phyloP scores from a whole-genome alignment of 2,113 vertebrate genomes.

The Microcebus lehilahytsara region DNA sequence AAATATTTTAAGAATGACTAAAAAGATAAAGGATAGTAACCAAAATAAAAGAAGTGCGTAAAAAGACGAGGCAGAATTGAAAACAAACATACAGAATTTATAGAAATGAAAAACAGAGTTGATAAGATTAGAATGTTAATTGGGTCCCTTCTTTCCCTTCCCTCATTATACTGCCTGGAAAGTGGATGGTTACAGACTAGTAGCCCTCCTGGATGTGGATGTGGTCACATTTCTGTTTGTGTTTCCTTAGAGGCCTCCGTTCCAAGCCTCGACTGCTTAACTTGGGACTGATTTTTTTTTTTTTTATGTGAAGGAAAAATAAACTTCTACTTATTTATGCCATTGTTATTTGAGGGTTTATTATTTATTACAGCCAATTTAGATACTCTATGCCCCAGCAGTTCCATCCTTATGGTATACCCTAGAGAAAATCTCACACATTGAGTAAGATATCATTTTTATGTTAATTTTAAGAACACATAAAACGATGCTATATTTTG shows the following conservation, averaged over 20 bases:
- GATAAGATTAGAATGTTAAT: not conserved
- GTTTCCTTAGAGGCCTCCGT: not conserved
- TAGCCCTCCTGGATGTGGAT: not conserved
- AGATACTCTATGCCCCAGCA: not conserved
- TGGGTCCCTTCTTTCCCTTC: not conserved
- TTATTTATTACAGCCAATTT: constrained; percentile 16
- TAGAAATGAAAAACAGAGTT: not conserved
- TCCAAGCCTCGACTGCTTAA: not conserved
- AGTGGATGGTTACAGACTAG: not conserved
- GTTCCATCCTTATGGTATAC: not conserved
- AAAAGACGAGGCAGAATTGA: not conserved
- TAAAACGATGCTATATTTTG: not conserved
- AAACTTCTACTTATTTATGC: not conserved
- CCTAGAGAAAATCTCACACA: not conserved
- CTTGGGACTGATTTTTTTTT: not conserved
- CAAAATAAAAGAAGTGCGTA: not conserved
- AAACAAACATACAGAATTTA: not conserved
- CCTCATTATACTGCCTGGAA: not conserved
- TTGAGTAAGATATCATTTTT: not conserved
- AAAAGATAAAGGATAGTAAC: not conserved
- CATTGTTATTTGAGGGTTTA: not conserved
- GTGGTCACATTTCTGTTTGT: not conserved
- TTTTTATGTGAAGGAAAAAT: not conserved
- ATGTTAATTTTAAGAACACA: constrained; percentile 24
- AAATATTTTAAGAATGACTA: not conserved